phyloP scores from a whole-genome alignment of 2,113 vertebrate genomes.

The Platysteira castanea region DNA sequence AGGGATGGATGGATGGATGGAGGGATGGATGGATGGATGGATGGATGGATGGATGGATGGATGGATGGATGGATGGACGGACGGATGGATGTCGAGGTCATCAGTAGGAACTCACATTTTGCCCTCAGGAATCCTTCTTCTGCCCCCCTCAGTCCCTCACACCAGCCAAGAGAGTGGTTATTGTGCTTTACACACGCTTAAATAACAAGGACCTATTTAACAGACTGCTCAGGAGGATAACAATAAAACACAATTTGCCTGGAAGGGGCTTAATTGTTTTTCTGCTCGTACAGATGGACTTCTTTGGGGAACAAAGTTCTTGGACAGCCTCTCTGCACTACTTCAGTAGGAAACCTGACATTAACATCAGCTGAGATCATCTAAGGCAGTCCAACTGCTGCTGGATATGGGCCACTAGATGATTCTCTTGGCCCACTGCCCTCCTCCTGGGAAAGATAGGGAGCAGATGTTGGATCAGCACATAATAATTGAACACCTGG shows the following conservation, averaged over 20 bases:
- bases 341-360: not conserved
- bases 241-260: not conserved
- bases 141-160: not conserved
- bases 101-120: not conserved
- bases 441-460: slow-evolving; percentile 3
- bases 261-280: not conserved
- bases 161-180: not conserved
- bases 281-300: not conserved
- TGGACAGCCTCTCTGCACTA: not conserved
- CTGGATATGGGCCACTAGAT: slow-evolving; percentile 23
- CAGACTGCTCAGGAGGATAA: not conserved
- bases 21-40: not conserved
- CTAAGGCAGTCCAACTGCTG: not conserved
- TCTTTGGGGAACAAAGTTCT: not conserved
- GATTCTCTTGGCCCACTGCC: slow-evolving; percentile 17
- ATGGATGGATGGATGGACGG: not conserved
- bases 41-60: not conserved
- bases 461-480: slow-evolving; percentile 34
- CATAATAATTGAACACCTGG: not conserved
- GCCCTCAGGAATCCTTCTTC: not conserved
- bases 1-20: not conserved
- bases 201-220: not conserved
- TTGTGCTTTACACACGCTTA: not conserved
- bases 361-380: not conserved
- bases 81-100: not conserved